Evolutionary conservation across 2,888 invertebrate genomes (phyloP).

Genomic region (Lysandra bellargus): DNA sequence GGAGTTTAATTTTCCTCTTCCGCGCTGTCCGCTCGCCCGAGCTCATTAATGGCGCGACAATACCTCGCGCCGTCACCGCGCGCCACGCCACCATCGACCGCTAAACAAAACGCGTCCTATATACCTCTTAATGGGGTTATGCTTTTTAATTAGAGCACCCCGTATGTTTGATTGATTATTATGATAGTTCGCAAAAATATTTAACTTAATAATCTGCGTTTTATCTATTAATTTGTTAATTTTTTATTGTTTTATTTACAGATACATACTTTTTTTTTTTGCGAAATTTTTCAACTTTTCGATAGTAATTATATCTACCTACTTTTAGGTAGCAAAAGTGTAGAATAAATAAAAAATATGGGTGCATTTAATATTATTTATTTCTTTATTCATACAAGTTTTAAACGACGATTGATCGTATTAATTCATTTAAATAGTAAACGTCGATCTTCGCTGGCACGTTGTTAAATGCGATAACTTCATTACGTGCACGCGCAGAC

Average conservation of each 20-base stretch:
- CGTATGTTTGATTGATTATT: conserved; percentile 7
- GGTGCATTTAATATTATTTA: neutral
- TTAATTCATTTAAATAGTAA: conserved; percentile 5
- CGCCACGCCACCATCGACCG: conserved; percentile 44
- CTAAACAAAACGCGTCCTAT: conserved; percentile 51
- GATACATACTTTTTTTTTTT: too few species aligned
- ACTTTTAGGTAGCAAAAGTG: too few species aligned
- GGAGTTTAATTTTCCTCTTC: conserved; percentile 81
- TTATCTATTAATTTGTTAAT: neutral
- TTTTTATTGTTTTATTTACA: too few species aligned
- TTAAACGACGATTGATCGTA: neutral
- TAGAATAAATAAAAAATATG: neutral
- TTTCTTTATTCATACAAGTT: neutral
- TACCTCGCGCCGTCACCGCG: conserved; percentile 70
- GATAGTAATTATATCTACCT: neutral
- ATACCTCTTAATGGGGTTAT: conserved; percentile 32
- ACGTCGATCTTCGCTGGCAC: conserved; percentile 2
- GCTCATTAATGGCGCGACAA: conserved; percentile 75
- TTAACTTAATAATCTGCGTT: neutral
- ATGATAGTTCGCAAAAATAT: neutral
- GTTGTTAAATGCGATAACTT: conserved; percentile 30
- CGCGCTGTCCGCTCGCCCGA: conserved; percentile 65
- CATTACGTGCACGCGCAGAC: conserved; percentile 22
- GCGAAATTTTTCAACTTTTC: neutral
- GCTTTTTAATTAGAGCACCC: conserved; percentile 20